Evolutionary conservation across 92 coral and sea anemone species (phyloP).

Genomic region (Isaurus tuberculatus): DNA sequence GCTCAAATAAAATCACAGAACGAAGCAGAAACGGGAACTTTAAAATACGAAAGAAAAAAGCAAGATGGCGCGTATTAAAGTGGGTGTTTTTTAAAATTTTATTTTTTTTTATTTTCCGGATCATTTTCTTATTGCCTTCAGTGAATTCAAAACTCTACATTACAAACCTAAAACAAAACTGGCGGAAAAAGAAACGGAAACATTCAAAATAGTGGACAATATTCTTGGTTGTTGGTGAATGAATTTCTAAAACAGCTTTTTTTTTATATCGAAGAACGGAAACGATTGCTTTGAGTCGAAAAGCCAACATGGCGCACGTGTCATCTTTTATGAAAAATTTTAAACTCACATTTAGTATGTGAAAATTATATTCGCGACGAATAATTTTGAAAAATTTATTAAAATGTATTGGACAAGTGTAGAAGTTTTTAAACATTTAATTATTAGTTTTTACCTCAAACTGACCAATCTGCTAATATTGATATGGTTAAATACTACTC

Average conservation of each 20-base stretch:
- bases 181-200: background rate
- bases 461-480: background rate
- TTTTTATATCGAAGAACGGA: background rate
- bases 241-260: background rate
- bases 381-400: background rate
- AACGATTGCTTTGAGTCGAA: background rate
- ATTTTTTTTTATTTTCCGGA: background rate
- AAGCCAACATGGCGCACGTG: background rate
- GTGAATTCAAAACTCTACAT: background rate
- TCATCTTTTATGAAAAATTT: background rate
- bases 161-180: background rate
- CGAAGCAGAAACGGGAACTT: too few relatives aligned
- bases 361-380: background rate
- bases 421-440: too few relatives aligned
- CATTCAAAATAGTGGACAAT: background rate
- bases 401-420: background rate
- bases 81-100: background rate
- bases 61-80: background rate
- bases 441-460: too few relatives aligned
- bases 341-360: background rate
- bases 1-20: too few relatives aligned
- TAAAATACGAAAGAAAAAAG: too few relatives aligned
- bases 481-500: too few relatives aligned
- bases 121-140: background rate
- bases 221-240: background rate